Evolutionary conservation across 2,797 vertebrate genomes (phyloP).

Genomic region (Petrocephalus schoutedeni): DNA sequence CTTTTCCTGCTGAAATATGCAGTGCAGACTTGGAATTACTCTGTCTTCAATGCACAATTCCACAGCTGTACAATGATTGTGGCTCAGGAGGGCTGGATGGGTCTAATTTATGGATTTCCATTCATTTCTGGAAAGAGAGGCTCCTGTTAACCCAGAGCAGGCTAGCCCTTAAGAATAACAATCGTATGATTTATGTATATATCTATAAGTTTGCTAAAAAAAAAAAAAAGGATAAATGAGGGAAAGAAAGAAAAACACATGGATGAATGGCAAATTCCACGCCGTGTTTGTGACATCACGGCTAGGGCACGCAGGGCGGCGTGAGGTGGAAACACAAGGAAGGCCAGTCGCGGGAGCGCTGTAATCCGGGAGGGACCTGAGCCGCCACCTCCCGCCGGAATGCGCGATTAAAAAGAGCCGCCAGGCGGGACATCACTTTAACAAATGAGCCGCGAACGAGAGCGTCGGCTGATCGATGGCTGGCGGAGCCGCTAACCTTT

Average conservation of each 20-base stretch:
- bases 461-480: not conserved
- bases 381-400: not conserved
- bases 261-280: not conserved
- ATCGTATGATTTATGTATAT: not conserved
- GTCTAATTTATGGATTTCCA: not conserved
- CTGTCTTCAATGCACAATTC: not conserved
- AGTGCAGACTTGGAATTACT: not conserved
- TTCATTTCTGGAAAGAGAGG: not conserved
- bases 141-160: not conserved
- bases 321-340: not conserved
- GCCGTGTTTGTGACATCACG: not conserved
- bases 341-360: not conserved
- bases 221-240: not conserved
- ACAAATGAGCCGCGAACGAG: not conserved
- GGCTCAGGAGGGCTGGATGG: not conserved
- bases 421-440: slow-evolving; percentile 7
- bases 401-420: not conserved
- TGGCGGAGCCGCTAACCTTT: slow-evolving; percentile 10
- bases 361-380: not conserved
- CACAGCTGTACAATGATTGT: not conserved
- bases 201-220: not conserved
- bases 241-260: not conserved
- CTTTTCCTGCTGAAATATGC: not conserved
- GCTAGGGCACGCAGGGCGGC: not conserved
- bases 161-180: not conserved